phyloP scores from a whole-genome alignment of 2,888 invertebrate species.

The Zaprionus obscuricornis region DNA sequence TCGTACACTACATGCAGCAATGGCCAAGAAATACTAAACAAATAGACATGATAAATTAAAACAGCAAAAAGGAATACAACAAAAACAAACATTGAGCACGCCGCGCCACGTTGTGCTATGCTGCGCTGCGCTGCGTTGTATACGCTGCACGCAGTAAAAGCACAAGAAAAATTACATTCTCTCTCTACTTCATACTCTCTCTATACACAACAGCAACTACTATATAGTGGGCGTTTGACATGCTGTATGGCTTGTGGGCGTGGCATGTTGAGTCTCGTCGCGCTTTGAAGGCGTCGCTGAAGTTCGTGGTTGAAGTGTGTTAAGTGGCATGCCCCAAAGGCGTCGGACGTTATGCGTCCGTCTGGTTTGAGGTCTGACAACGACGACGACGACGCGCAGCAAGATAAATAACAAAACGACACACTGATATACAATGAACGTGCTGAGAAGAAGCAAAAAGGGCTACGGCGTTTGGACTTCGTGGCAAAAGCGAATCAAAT shows the following conservation, averaged over 20 bases:
- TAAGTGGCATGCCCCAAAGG: conserved; percentile 65
- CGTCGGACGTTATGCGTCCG: conserved; percentile 39
- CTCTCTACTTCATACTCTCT: background rate
- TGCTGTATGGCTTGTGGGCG: no score
- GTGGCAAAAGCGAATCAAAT: no score
- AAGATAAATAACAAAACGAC: conserved; percentile 73
- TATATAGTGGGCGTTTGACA: conserved; percentile 29
- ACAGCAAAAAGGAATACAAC: conserved; percentile 61
- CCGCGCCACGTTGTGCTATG: no score
- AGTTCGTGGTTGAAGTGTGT: conserved; percentile 51
- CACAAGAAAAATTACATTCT: conserved; percentile 56
- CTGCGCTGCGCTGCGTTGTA: no score
- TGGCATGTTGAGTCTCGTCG: conserved; percentile 25
- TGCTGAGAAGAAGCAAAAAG: background rate
- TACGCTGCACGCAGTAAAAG: conserved; percentile 52
- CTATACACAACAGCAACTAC: background rate
- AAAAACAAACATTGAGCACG: conserved; percentile 57
- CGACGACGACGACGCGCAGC: conserved; percentile 43
- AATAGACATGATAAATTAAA: conserved; percentile 78
- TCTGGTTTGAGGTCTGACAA: background rate
- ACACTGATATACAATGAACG: conserved; percentile 54
- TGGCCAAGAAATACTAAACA: conserved; percentile 65
- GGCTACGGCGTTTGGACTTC: no score
- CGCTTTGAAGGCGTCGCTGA: conserved; percentile 32
- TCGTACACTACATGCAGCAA: conserved; percentile 29